Evolutionary conservation across 2,888 invertebrate genomes (phyloP), one percentile per base, ranked within the genome.

Genomic region (Pyrocoelia pectoralis): DNA sequence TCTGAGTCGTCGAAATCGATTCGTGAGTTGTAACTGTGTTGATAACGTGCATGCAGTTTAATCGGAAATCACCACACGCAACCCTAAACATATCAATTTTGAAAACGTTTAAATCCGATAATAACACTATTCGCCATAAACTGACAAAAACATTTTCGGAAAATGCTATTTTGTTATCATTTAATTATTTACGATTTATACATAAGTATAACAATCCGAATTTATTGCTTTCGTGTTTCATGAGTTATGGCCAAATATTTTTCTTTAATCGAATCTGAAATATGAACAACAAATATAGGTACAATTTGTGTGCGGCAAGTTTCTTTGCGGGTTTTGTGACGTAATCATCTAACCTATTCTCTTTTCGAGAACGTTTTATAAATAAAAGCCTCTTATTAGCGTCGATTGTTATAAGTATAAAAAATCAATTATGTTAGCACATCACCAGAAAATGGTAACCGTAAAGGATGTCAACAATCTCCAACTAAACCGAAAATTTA

Each of bases 71-170:
- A 58, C 61, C 62, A 67, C 70, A 69, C 75, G 69, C 68, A 64
- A 70, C 57, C 67, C 24, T 24, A 24, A 70, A 73, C 72, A 69
- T 71, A 73, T 73, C 71, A 73, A 73, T 73, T 73, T 73, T 67
- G 67, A 65, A 28, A 51, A 66, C 62, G 58, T 70, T 70, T 72
- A 71, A 68, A 61, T 65, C 65, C 63, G 68, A 70, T 72, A 72
- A 72, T 72, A 70, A 61, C 61, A 66, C 59, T 65, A 52, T 63
- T 67, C 61, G 33, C n/a, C 33, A n/a, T 13, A 14, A 55, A 38
- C 56, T 48, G 63, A 28, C 58, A 51, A 43, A 57, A 57, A 40
- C 38, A 63, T 52, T 58, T 59, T 59, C 24, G 24, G 24, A 6
- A 24, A 24, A n/a, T 33, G n/a, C n/a, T 3, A 33, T 33, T n/a